Evolutionary conservation across 1,140 invertebrate species (phyloP), one percentile per base, ranked within the genome.

Genomic region (Physella acuta): DNA sequence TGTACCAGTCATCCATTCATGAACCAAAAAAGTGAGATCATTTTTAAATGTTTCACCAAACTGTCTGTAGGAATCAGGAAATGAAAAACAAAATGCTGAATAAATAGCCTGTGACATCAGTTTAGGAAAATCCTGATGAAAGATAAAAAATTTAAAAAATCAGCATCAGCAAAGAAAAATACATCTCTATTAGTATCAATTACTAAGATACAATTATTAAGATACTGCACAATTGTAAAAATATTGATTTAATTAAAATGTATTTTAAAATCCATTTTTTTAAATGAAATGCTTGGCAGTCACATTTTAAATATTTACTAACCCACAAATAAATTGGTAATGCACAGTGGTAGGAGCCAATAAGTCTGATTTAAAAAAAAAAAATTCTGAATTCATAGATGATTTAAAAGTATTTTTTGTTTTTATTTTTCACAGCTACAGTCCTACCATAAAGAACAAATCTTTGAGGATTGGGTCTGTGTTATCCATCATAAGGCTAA

Each of bases 21-120:
- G 80, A 1, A 82, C 78, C 8, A 83, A 65, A 24, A 39, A 68
- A 3, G 79, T 69, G 5, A 83, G 39, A 37, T 79, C 72, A 58
- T 84, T 79, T 63, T 82, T 82, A 63, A 85, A 85, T 36, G 75
- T 71, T 63, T 79, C 80, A 14, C 78, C 76, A 78, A 85, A 85
- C 71, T 84, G 81, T 52, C 75, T 71, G 65, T 82, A 83, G 24
- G 82, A 84, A 59, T 85, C 82, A 0, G 81, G 78, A 63, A 85
- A 85, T 24, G 73, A 71, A 36, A 79, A 74, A 65, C 81, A 83
- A 70, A 78, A 84, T 4, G 77, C 70, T n/a, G 79, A 77, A 76
- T 84, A 85, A 0, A 83, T 70, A 33, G 81, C 75, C 61, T 83
- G 82, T 24, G 82, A 71, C 69, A 84, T 74, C 65, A 85, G 56